Evolutionary conservation across 37 sponge, comb jelly and placozoan genomes (phyloP), one percentile per base, ranked within the genome.

Genomic region (Diacarnus erythraeanus): DNA sequence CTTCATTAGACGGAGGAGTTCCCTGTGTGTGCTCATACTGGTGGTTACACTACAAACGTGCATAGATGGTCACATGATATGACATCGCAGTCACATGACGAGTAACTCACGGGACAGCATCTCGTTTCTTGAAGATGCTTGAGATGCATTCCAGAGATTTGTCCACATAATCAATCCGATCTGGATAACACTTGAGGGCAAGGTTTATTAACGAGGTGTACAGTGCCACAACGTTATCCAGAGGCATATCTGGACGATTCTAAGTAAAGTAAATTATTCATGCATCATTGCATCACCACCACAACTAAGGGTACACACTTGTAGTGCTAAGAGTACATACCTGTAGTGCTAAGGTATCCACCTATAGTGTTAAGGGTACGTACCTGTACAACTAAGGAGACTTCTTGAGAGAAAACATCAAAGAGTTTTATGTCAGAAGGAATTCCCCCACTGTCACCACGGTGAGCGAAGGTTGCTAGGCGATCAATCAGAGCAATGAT

Each of bases 401-500:
- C 93, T 79, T 98, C 94, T 33, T 89, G 92, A 23, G 95, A 94
- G 91, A 98, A 98, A 38, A 98, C 88, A 71, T 98, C 95, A 72
- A 98, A 98, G 47, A 98, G 83, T 44, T 84, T 78, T 42, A 96
- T 91, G 54, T 91, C 73, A 4, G 74, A 47, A 3, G 99, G 99
- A 25, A 98, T 96, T 29, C 95, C 97, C 17, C 75, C 80, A 27
- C 83, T 58, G 77, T 98, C 99, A 0, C 81, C 78, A 1, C 96
- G 83, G 60, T 94, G 85, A 18, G 99, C 94, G 47, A 75, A 98
- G 51, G 72, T 74, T 0, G 85, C 93, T 10, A 97, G 80, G 2
- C 97, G 87, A 59, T 94, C 94, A 17, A 96, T 87, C 47, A 96
- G 90, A 2, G 94, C 80, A 37, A 96, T 94, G 42, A 98, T 84